A percentile compares a stretch with the other conserved stretches of the same genome.
Conservation (phyloP, 2,888 invertebrate species). For the Drosophila anomelani region DNA sequence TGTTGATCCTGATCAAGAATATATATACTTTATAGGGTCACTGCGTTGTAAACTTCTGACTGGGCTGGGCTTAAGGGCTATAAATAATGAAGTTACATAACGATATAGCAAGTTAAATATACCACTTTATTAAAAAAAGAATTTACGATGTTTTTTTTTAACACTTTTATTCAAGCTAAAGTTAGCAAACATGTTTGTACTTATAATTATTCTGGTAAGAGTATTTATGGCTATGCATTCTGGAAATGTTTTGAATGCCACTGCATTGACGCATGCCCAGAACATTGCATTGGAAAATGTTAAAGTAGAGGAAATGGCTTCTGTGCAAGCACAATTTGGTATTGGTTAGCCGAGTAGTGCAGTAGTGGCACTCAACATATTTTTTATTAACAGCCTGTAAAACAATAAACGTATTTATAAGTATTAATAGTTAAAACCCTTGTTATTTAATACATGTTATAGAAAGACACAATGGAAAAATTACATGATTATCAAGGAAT, state of each 20-base stretch:
- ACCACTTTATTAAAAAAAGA: too few relatives aligned
- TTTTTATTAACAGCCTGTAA: conserved; percentile 40
- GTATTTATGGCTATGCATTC: conserved; percentile 3
- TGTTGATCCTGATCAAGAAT: too few relatives aligned
- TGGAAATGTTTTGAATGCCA: conserved; percentile 17
- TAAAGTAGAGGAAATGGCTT: conserved; percentile 18
- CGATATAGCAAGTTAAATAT: too few relatives aligned
- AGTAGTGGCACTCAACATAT: neutral
- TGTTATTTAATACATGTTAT: neutral
- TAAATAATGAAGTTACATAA: too few relatives aligned
- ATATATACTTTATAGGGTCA: too few relatives aligned
- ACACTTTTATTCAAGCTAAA: too few relatives aligned
- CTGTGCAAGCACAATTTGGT: conserved; percentile 39
- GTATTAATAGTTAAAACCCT: neutral
- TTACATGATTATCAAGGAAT: conserved; percentile 92
- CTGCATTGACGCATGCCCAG: conserved; percentile 28
- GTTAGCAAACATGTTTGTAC: neutral
- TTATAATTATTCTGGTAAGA: neutral
- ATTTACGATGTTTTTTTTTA: too few relatives aligned
- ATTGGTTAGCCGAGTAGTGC: conserved; percentile 12
- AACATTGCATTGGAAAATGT: conserved; percentile 19
- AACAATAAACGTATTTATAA: conserved; percentile 38
- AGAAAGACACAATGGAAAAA: conserved; percentile 87
- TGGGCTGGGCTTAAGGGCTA: too few relatives aligned
- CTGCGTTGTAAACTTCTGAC: too few relatives aligned